Evolutionary conservation across 2,888 invertebrate genomes (phyloP), one percentile per base, ranked within the genome.

Genomic region (Coremacera marginata): DNA sequence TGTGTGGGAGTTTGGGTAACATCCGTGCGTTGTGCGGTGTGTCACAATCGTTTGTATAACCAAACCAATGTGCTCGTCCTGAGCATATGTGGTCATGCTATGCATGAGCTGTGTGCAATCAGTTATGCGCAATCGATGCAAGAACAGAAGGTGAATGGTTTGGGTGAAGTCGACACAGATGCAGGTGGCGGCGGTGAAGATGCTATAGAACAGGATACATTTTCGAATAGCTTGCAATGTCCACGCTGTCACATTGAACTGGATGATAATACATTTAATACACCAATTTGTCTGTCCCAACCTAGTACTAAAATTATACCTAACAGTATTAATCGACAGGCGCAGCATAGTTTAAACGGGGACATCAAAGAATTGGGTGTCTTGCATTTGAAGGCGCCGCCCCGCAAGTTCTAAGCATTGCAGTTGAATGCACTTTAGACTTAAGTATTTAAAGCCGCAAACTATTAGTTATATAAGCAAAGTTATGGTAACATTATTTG

Each of bases 1-100:
- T 82, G 84, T 19, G 88, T 88, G n/a, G 90, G 90, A 0, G 80
- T 90, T 0, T 88, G 87, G 84, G 85, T 89, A 25, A 88, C 88
- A 68, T 86, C 85, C 70, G 84, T 89, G 77, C 86, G 88, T 75
- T 90, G 90, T 79, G 82, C 86, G 27, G 78, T 87, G 31, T 90
- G 90, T 52, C 86, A 87, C 0, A 84, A 89, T 79, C 84, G 87
- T 25, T 81, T 90, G 9, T 86, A 86, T 51, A 88, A 88, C 79
- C 88, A 88, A 80, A 81, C 79, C 8, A 79, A 82, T 22, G 83
- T 89, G 7, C 78, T 88, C 0, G 80, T 89, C 0, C 77, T 88
- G 22, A 89, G 89, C 51, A 75, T 81, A 5, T 90, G 90, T 79
- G 88, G 88, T 0, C 90, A 90, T 84, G 86, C 88, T 1, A 81